Conservation (phyloP, 2,888 invertebrate species). For the Exephanes ischioxanthus region DNA sequence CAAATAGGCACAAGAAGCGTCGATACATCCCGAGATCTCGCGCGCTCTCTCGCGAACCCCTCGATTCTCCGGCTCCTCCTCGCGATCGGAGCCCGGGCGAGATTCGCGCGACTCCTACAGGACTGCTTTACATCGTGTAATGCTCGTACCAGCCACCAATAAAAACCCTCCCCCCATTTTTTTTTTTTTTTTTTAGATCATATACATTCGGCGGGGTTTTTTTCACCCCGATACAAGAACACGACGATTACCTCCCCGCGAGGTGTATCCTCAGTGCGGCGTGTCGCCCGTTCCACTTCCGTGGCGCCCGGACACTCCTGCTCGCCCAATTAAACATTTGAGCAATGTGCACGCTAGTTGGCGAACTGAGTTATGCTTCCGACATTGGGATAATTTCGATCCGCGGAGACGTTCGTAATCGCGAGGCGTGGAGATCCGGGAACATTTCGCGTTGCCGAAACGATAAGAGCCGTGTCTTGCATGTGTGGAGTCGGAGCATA, state of each 20-base stretch:
- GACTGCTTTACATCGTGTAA: conserved; percentile 68
- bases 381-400: conserved; percentile 69
- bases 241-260: neutral
- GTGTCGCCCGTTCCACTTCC: conserved; percentile 81
- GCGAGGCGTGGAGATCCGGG: neutral
- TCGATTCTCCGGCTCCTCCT: conserved; percentile 66
- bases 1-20: conserved; percentile 72
- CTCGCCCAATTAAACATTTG: conserved; percentile 84
- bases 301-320: conserved; percentile 81
- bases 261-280: conserved; percentile 7
- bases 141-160: conserved; percentile 61
- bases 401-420: neutral
- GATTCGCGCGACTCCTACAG: conserved; percentile 61
- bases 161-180: neutral
- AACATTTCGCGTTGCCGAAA: neutral
- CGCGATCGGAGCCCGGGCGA: conserved; percentile 44
- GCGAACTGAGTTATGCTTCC: conserved; percentile 78
- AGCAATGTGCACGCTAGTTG: conserved; percentile 81
- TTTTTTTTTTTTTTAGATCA: neutral
- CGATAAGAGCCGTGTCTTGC: no score
- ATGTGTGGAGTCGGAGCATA: no score
- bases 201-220: neutral
- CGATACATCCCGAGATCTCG: conserved; percentile 72
- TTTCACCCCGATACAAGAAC: conserved; percentile 16
- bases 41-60: conserved; percentile 64